A percentile compares a stretch with the other conserved stretches of the same genome.
phyloP scores from a whole-genome alignment of 2,888 invertebrate genomes.

The Creontiades dilutus region DNA sequence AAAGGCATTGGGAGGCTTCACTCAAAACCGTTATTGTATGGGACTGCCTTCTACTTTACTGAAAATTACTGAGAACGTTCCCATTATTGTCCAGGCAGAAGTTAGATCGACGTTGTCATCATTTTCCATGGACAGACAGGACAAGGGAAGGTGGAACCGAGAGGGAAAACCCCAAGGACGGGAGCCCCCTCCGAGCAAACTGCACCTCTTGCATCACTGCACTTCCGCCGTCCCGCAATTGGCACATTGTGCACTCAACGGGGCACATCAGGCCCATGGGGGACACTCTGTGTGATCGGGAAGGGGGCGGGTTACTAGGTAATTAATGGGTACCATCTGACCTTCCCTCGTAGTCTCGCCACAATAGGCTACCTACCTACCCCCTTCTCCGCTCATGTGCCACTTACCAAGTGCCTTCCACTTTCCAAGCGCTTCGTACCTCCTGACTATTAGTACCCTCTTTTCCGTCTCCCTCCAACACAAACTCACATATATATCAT shows the following conservation, averaged over 20 bases:
- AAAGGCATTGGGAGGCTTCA: too few relatives aligned
- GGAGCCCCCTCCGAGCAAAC: neutral
- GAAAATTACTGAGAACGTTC: too few relatives aligned
- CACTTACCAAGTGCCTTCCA: neutral
- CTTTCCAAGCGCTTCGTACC: neutral
- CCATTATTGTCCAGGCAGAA: too few relatives aligned
- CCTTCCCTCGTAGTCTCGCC: neutral
- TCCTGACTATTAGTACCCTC: neutral
- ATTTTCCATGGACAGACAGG: neutral
- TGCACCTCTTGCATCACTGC: slow-evolving; percentile 32
- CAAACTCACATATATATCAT: too few relatives aligned
- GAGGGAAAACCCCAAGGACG: neutral
- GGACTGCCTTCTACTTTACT: too few relatives aligned
- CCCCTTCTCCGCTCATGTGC: neutral
- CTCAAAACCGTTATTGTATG: too few relatives aligned
- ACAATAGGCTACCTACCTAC: neutral
- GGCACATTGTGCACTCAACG: slow-evolving; percentile 24
- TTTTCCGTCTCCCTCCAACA: too few relatives aligned
- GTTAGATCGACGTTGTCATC: neutral
- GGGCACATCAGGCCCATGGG: neutral
- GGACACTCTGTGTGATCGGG: neutral
- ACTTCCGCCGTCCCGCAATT: slow-evolving; percentile 46
- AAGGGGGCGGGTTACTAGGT: neutral
- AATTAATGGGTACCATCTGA: slow-evolving; percentile 48
- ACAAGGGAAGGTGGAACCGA: neutral